phyloP scores from a whole-genome alignment of 2,113 vertebrate genomes.

The human (Homo sapiens) region DNA sequence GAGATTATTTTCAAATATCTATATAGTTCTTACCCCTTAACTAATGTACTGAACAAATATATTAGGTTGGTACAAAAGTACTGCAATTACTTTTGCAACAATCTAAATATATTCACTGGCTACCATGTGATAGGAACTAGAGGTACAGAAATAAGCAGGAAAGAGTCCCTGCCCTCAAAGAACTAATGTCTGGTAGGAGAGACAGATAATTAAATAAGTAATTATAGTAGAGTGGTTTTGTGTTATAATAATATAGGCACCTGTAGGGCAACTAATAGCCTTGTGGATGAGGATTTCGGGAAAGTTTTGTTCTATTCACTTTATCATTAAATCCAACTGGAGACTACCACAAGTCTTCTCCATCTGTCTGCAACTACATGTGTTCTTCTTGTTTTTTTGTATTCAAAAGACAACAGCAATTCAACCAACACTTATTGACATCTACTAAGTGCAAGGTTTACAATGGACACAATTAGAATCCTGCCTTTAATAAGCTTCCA shows the following conservation, averaged over 20 bases:
- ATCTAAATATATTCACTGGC: neutral
- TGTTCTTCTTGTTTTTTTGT: neutral
- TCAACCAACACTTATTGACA: neutral
- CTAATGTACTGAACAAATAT: neutral
- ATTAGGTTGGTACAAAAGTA: too few relatives aligned
- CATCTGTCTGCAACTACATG: neutral
- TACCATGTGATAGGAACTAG: neutral
- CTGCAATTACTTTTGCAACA: too few relatives aligned
- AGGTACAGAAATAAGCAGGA: neutral
- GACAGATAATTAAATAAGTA: neutral
- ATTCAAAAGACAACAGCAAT: neutral
- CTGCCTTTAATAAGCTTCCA: neutral
- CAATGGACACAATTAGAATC: neutral
- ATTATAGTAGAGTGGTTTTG: neutral
- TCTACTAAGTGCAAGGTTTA: neutral
- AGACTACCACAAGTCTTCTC: neutral
- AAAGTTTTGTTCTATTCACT: neutral
- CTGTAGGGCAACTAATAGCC: neutral
- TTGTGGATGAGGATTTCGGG: neutral
- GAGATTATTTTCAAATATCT: constrained; percentile 11
- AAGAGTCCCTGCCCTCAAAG: neutral
- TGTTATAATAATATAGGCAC: neutral
- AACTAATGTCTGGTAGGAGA: neutral
- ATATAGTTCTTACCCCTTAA: neutral
- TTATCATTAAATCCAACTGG: neutral